A percentile compares a stretch with the other conserved stretches of the same genome.
These are phyloP conservation scores for Hydrochoerus hydrochaeris DNA, from an alignment of 2,113 vertebrate species.

Conservation along the genomic window DNA sequence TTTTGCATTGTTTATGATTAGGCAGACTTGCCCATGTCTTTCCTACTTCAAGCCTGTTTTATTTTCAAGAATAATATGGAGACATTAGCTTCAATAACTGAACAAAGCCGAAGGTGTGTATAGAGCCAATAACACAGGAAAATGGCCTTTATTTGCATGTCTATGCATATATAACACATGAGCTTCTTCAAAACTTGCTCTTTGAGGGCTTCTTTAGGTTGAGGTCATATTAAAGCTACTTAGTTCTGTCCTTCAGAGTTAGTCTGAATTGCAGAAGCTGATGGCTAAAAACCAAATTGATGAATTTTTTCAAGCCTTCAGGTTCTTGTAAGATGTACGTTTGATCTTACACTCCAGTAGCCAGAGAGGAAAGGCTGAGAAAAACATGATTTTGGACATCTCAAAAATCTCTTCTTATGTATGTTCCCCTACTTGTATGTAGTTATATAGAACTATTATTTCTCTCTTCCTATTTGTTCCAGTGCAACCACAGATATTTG, in stretches of 20 bases:
- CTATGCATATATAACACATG: neutral
- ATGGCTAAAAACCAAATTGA: neutral
- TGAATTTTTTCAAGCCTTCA: neutral
- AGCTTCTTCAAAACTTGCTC: neutral
- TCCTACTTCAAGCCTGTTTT: neutral
- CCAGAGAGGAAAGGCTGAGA: neutral
- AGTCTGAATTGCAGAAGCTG: neutral
- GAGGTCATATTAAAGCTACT: neutral
- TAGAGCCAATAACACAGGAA: neutral
- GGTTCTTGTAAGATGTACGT: neutral
- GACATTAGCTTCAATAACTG: neutral
- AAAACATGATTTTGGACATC: neutral
- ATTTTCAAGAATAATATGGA: neutral
- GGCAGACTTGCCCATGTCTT: neutral
- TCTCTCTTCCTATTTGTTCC: neutral
- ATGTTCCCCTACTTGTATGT: neutral
- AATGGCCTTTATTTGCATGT: neutral
- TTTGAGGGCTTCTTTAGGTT: neutral
- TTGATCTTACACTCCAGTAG: neutral
- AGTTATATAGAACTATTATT: neutral
- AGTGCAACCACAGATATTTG: neutral
- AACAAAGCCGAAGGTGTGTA: neutral
- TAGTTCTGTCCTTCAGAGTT: neutral
- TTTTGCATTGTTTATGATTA: neutral
- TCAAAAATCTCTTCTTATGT: neutral